Evolutionary conservation across 2,888 invertebrate genomes (phyloP), one percentile per base, ranked within the genome.

Genomic region (Phlogophora meticulosa): DNA sequence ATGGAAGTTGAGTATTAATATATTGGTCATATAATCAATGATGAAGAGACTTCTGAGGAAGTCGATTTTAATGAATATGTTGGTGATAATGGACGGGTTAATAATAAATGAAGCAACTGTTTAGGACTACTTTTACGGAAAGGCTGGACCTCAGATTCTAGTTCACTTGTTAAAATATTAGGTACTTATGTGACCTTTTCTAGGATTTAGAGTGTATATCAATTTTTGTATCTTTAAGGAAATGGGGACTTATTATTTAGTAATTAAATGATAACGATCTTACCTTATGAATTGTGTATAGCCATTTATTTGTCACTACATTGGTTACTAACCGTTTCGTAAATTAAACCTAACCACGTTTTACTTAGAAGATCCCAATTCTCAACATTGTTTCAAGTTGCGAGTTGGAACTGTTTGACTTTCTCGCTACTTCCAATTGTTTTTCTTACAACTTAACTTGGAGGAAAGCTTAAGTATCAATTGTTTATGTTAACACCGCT

Each of bases 401-500:
- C 43, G 65, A 72, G 61, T 76, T 66, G 28, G 22, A 24, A 45
- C 43, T 45, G 57, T 72, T 75, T 66, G 61, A 61, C 72, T 75
- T 72, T 46, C 63, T 32, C 22, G 57, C 53, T 42, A 42, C 77
- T 72, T 73, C 76, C 52, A 34, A 66, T 53, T 75, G 77, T 75
- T 76, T 76, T 67, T 62, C 67, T 75, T 72, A 51, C 61, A 61
- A 75, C 77, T 72, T 76, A 51, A 72, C 61, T 75, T 51, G 57
- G 38, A 51, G 61, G 28, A 52, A 74, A 72, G 58, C 72, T 72
- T 59, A 62, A 69, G 75, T 62, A 67, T 62, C 77, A 61, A 67
- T 61, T 75, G 75, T 76, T 75, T 75, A 59, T 72, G 67, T 72
- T 76, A 53, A 45, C 61, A 40, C 49, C 51, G 75, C 61, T 74